Evolutionary conservation across 2,888 invertebrate genomes (phyloP).

Genomic region (Callyntrura sp.): DNA sequence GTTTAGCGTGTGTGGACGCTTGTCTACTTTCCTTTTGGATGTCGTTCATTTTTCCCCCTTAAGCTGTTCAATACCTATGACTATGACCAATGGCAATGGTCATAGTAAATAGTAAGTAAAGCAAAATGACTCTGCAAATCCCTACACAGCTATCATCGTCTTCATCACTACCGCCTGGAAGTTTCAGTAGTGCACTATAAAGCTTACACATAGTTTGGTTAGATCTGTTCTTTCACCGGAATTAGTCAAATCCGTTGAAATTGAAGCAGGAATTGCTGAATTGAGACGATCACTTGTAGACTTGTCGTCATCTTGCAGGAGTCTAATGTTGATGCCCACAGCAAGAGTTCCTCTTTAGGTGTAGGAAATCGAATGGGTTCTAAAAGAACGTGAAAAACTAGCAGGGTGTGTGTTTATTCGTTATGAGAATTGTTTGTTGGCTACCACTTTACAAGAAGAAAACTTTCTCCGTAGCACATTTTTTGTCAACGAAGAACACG

Average conservation of each 20-base stretch:
- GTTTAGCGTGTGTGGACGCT: not conserved
- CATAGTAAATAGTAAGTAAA: too few species aligned
- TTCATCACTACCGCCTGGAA: not conserved
- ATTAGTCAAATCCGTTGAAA: conserved; percentile 18
- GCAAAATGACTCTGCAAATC: not conserved
- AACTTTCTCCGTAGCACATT: not conserved
- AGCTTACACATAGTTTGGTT: too few species aligned
- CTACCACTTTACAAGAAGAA: too few species aligned
- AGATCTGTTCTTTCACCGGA: not conserved
- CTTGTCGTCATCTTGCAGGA: not conserved
- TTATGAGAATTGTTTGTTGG: too few species aligned
- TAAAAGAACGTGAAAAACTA: too few species aligned
- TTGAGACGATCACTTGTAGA: not conserved
- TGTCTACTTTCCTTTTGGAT: conserved; percentile 3
- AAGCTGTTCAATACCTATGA: conserved; percentile 11
- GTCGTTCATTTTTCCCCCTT: conserved; percentile 15
- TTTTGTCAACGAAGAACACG: not conserved
- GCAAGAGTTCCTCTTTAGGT: too few species aligned
- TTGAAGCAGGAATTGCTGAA: not conserved
- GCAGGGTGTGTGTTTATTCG: too few species aligned
- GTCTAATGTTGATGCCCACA: too few species aligned
- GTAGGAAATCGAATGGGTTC: too few species aligned
- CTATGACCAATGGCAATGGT: not conserved
- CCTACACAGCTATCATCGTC: not conserved
- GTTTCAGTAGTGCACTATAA: not conserved